phyloP scores from a whole-genome alignment of 2,888 invertebrate genomes.

The Lasioglossum calceatum region DNA sequence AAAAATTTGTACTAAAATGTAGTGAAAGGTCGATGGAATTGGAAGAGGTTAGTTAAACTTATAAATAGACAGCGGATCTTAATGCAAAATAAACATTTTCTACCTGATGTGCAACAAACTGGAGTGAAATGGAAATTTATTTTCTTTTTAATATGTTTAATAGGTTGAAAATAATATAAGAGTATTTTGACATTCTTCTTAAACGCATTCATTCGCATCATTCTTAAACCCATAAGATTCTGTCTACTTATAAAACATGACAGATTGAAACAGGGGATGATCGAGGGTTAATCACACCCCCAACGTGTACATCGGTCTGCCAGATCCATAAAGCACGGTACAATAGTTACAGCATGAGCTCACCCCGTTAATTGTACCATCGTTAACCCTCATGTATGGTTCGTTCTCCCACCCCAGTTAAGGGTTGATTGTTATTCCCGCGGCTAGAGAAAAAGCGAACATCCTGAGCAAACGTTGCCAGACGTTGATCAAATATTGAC shows the following conservation, averaged over 20 bases:
- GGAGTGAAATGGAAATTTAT: too few species aligned
- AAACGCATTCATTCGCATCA: too few species aligned
- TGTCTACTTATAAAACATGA: not conserved
- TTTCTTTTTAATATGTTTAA: too few species aligned
- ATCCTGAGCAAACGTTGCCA: not conserved
- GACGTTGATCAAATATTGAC: constrained; percentile 27
- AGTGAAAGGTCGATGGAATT: not conserved
- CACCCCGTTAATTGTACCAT: not conserved
- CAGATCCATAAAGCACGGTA: not conserved
- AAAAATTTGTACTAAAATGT: not conserved
- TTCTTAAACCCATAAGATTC: too few species aligned
- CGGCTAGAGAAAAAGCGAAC: not conserved
- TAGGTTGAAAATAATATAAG: too few species aligned
- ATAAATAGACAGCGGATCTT: too few species aligned
- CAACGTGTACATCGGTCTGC: not conserved
- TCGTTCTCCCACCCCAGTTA: not conserved
- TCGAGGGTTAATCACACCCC: not conserved
- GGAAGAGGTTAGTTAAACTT: not conserved
- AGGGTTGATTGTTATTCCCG: constrained; percentile 4
- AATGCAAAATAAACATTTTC: too few species aligned
- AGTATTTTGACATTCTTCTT: too few species aligned
- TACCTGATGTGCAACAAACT: too few species aligned
- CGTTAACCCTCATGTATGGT: not conserved
- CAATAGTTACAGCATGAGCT: not conserved
- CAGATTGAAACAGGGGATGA: not conserved